These are phyloP conservation scores for Crypturellus undulatus DNA, from an alignment of 2,113 vertebrate genomes.

Conservation along the genomic window DNA sequence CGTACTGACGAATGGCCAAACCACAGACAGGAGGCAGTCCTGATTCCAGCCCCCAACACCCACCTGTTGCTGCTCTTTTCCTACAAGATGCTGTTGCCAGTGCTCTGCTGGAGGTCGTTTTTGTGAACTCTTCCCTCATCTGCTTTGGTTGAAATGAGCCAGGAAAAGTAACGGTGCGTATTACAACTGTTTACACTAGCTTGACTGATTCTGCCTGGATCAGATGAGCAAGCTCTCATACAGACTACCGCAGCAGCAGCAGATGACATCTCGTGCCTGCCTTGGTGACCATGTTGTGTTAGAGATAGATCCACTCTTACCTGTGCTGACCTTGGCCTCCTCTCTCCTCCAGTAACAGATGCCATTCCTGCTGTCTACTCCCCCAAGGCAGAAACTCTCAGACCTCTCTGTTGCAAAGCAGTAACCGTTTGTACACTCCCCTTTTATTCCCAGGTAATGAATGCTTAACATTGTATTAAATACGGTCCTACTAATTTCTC, in stretches of 20 bases:
- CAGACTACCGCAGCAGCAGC: neutral
- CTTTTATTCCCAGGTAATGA: neutral
- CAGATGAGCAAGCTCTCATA: neutral
- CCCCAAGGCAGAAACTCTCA: neutral
- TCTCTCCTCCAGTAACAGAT: neutral
- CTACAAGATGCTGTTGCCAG: neutral
- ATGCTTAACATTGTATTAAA: neutral
- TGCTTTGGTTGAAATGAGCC: neutral
- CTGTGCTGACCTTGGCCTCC: neutral
- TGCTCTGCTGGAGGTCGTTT: neutral
- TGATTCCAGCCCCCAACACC: neutral
- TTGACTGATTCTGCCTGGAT: neutral
- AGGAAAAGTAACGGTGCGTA: accelerated
- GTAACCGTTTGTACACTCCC: neutral
- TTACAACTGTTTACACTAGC: neutral
- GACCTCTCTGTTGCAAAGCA: neutral
- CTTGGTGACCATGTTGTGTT: neutral
- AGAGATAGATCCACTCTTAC: neutral
- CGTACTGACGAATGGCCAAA: slow-evolving; percentile 39
- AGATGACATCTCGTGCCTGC: neutral
- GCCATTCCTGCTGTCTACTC: neutral
- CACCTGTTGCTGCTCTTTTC: slow-evolving; percentile 20
- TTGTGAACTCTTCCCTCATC: neutral
- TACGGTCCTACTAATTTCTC: neutral
- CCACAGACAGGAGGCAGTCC: slow-evolving; percentile 8